phyloP scores from a whole-genome alignment of 2,888 invertebrate species.

The Zaprionus bogoriensis region DNA sequence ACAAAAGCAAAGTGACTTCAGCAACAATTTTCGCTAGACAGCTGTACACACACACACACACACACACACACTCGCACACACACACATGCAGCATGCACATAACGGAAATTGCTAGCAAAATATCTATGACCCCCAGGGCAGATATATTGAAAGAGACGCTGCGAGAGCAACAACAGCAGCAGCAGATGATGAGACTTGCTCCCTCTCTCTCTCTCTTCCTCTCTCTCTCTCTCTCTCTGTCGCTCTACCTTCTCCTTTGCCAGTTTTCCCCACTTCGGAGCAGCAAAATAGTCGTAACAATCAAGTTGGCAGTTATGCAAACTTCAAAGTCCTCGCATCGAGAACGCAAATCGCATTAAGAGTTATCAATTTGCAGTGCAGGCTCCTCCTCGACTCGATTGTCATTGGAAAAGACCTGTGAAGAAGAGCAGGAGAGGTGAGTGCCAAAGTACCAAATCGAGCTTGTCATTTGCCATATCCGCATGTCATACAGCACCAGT shows the following conservation, averaged over 20 bases:
- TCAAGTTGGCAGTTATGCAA: conserved; percentile 68
- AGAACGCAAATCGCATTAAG: conserved; percentile 54
- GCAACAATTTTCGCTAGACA: conserved; percentile 49
- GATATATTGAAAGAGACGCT: conserved; percentile 19
- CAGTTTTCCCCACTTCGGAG: background rate
- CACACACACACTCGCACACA: conserved; percentile 12
- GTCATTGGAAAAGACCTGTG: background rate
- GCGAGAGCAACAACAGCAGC: conserved; percentile 31
- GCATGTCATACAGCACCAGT: background rate
- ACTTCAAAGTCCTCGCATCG: conserved; percentile 45
- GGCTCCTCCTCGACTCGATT: background rate
- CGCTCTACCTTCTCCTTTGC: background rate
- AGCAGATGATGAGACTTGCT: background rate
- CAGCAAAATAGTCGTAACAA: conserved; percentile 35
- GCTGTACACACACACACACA: conserved; percentile 6
- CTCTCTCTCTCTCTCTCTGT: background rate
- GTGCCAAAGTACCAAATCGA: background rate
- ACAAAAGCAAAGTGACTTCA: conserved; percentile 54
- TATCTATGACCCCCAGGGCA: conserved; percentile 39
- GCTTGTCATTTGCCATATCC: background rate
- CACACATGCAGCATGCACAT: conserved; percentile 20
- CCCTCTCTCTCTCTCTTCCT: background rate
- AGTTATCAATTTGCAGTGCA: conserved; percentile 45
- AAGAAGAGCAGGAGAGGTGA: background rate
- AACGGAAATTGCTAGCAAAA: conserved; percentile 51